Evolutionary conservation across 1,140 invertebrate genomes (phyloP).

Genomic region (Hycleus phaleratus): DNA sequence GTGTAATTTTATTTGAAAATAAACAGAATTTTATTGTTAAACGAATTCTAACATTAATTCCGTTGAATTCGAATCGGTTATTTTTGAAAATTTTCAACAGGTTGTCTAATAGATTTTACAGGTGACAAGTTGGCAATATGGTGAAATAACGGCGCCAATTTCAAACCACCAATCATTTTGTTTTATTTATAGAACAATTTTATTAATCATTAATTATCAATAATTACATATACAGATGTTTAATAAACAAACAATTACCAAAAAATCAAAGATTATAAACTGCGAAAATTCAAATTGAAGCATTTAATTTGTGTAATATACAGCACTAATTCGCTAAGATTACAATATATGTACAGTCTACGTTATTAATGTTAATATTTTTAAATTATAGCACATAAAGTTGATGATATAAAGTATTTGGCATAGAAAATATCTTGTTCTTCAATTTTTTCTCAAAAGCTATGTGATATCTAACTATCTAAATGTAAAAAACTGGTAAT

Average conservation of each 20-base stretch:
- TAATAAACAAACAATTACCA: no score
- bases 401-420: conserved; percentile 10
- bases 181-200: no score
- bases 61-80: no score
- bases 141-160: no score
- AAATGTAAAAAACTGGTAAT: conserved; percentile 6
- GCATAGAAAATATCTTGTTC: conserved; percentile 14
- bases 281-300: conserved; percentile 2
- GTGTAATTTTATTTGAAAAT: not conserved
- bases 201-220: conserved; percentile 3
- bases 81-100: no score
- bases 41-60: no score
- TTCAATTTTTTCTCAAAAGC: not conserved
- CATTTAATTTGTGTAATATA: conserved; percentile 5
- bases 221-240: conserved; percentile 5
- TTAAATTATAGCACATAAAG: conserved; percentile 11
- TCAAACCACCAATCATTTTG: no score
- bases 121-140: no score
- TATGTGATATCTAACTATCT: conserved; percentile 4
- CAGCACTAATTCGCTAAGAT: conserved; percentile 1
- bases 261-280: not conserved
- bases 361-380: not conserved
- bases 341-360: conserved; percentile 9
- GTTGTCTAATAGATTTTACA: no score
- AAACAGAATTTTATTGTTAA: no score